Evolutionary conservation across 1,140 invertebrate genomes (phyloP), one percentile per base, ranked within the genome.

Genomic region (Bombus waltoni): DNA sequence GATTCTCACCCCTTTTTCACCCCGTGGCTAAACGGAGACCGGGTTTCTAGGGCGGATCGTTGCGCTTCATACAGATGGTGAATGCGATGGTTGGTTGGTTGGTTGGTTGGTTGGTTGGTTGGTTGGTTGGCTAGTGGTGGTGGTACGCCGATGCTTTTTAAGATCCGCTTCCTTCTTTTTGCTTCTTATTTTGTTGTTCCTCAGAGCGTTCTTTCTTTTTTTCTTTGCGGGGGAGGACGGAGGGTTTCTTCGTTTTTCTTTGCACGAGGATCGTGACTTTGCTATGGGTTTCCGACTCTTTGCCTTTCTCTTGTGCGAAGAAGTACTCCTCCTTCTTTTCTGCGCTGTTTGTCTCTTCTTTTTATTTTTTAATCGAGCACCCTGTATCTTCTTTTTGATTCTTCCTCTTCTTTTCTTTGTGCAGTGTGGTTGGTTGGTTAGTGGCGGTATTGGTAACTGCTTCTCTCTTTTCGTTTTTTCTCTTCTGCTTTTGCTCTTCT

Each of bases 11-110:
- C 42, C 81, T 57, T 81, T 53, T 62, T 66, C 59, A n/a, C 76
- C 38, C 22, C 32, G 8, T n/a, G 32, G 81, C 71, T 82, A 81
- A 81, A 73, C 70, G 53, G 70, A n/a, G 80, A 81, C 70, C 80
- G 25, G 70, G 80, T 81, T 74, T 82, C 81, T 82, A n/a, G 81
- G 71, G 81, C 81, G 71, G 71, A 75, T 82, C 80, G 80, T 82
- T 82, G 70, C 38, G 66, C 77, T 47, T n/a, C 18, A 62, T 62
- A 62, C 28, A 62, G 59, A 42, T 42, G 28, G 13, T 13, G 40
- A 53, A 53, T 53, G 47, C 0, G 47, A 53, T 18, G 5, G n/a
- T 35, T 18, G 65, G 32, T 66, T 18, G 11, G 68, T 53, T 70
- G 18, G 32, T 25, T 18, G 11, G n/a, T 8, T 15, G 62, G 25